Evolutionary conservation across 2,113 vertebrate species (phyloP).

Genomic region (Neofelis nebulosa): DNA sequence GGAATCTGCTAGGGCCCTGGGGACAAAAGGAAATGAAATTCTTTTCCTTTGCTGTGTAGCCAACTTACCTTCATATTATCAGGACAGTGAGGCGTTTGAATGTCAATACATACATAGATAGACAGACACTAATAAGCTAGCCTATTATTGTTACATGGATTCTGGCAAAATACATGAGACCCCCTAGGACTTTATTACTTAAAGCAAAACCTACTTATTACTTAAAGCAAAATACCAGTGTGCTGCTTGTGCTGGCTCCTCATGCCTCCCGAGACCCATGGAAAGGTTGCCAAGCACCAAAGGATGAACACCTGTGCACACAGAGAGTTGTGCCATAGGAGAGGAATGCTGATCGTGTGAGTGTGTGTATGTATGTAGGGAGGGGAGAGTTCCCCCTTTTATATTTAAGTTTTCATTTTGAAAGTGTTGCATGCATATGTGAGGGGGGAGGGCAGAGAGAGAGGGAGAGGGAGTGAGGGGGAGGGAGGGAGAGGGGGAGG

Average conservation of each 20-base stretch:
- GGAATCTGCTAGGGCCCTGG: background rate
- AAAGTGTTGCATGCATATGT: too few species aligned
- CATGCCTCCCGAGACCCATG: background rate
- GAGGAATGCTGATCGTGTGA: background rate
- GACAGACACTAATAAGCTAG: background rate
- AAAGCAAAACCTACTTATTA: background rate
- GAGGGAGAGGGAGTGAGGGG: too few species aligned
- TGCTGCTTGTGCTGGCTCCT: background rate
- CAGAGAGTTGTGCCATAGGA: background rate
- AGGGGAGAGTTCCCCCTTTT: background rate
- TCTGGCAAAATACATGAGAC: background rate
- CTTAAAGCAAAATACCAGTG: background rate
- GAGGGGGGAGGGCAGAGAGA: too few species aligned
- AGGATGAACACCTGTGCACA: background rate
- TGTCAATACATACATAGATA: background rate
- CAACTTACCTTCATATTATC: background rate
- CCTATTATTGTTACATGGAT: background rate
- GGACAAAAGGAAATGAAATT: background rate
- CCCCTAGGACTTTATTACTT: background rate
- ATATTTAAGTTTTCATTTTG: background rate
- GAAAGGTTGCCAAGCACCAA: background rate
- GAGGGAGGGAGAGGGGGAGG: too few species aligned
- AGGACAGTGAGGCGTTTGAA: background rate
- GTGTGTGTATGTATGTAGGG: too few species aligned
- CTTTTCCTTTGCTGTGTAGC: background rate